A percentile compares a stretch with the other conserved stretches of the same genome.
Conservation (phyloP, 2,888 invertebrate genomes). For the Byasa hedistus region DNA sequence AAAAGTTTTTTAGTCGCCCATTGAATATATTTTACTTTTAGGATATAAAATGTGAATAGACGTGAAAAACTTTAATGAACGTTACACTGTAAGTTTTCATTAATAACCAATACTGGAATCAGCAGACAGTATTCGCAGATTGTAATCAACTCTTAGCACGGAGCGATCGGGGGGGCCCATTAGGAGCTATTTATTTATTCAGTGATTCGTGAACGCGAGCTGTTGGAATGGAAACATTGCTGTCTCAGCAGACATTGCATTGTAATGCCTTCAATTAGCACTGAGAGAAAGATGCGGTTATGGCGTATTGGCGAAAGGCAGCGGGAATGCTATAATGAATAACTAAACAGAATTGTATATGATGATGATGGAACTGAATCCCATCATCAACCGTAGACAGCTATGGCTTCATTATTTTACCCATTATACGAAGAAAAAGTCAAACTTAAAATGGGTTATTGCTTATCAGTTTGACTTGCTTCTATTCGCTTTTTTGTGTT, state of each 20-base stretch:
- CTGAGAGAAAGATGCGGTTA: constrained; percentile 40
- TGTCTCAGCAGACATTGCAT: constrained; percentile 53
- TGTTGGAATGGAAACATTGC: constrained; percentile 56
- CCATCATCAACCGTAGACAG: no score
- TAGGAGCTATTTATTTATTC: constrained; percentile 70
- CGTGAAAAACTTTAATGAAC: neutral
- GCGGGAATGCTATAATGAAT: constrained; percentile 23
- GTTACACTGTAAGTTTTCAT: neutral
- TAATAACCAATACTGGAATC: constrained; percentile 27
- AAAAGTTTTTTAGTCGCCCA: neutral
- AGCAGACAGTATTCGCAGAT: constrained; percentile 33
- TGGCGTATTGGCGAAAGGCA: constrained; percentile 36
- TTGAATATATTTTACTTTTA: no score
- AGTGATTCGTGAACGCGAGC: constrained; percentile 57
- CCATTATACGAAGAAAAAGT: no score
- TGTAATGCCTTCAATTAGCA: constrained; percentile 68
- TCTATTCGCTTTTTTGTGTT: no score
- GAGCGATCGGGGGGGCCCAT: constrained; percentile 37
- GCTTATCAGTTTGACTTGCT: no score
- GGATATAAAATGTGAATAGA: neutral
- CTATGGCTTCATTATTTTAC: no score
- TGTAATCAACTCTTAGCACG: constrained; percentile 34
- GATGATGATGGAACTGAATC: no score
- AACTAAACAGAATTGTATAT: neutral
- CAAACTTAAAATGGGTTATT: no score